phyloP scores from a whole-genome alignment of 2,888 invertebrate genomes.

The Andrena minutula region DNA sequence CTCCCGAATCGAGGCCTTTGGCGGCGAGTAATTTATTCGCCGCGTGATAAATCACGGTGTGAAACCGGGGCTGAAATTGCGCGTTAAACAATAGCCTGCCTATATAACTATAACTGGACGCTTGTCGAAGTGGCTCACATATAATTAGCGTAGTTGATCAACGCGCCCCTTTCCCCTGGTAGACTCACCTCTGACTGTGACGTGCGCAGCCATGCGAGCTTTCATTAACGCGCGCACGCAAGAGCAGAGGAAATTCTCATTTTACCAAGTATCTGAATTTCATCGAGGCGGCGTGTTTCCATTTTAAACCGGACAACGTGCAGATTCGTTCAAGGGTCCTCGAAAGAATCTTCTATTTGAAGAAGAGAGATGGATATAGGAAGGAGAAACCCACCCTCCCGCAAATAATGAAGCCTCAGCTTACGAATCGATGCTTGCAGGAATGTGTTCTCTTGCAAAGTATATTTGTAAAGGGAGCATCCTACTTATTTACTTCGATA shows the following conservation, averaged over 20 bases:
- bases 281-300: not conserved
- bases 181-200: slow-evolving; percentile 21
- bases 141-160: slow-evolving; percentile 71
- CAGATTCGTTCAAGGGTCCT: no score
- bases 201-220: slow-evolving; percentile 8
- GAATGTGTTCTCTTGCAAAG: no score
- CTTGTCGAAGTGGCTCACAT: slow-evolving; percentile 62
- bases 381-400: no score
- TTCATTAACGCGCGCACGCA: slow-evolving; percentile 14
- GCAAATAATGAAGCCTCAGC: no score
- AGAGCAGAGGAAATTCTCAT: not conserved
- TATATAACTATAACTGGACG: slow-evolving; percentile 68
- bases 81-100: slow-evolving; percentile 71
- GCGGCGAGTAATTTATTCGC: slow-evolving; percentile 75
- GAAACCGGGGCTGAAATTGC: slow-evolving; percentile 72
- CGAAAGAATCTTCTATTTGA: no score
- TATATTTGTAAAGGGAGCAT: no score
- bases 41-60: slow-evolving; percentile 74
- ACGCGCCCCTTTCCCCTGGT: slow-evolving; percentile 41
- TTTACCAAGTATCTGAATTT: not conserved
- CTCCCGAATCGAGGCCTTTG: slow-evolving; percentile 57
- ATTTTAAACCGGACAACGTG: no score
- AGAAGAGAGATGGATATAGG: no score
- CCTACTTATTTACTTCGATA: no score
- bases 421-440: no score